Evolutionary conservation across 92 coral and sea anemone species (phyloP).

Genomic region (Metridium senile): DNA sequence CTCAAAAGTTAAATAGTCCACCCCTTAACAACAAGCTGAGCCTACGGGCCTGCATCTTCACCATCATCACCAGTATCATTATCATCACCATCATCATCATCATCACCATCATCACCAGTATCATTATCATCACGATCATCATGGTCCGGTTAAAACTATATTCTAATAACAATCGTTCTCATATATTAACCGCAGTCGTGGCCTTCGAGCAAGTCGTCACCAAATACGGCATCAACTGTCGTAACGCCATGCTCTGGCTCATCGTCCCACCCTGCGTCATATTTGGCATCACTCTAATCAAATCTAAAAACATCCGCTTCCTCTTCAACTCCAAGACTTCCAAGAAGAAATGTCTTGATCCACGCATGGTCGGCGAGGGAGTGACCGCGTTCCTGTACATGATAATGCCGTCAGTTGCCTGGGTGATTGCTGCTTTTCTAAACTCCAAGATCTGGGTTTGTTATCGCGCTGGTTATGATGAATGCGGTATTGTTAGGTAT

Average conservation of each 20-base stretch:
- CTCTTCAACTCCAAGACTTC: slow-evolving; percentile 33
- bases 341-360: slow-evolving; percentile 22
- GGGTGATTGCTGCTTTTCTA: slow-evolving; percentile 51
- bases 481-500: slow-evolving; percentile 30
- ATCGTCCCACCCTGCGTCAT: slow-evolving; percentile 39
- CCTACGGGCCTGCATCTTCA: no score
- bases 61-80: background rate
- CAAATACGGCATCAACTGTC: slow-evolving; percentile 45
- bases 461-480: slow-evolving; percentile 41
- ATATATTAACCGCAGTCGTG: slow-evolving; percentile 33
- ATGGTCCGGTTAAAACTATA: no score
- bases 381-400: slow-evolving; percentile 35
- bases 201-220: slow-evolving; percentile 46
- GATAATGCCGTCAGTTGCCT: slow-evolving; percentile 45
- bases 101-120: no score
- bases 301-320: slow-evolving; percentile 29
- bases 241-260: slow-evolving; percentile 40
- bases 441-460: slow-evolving; percentile 61
- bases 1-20: no score
- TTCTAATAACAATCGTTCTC: no score
- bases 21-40: no score
- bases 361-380: slow-evolving; percentile 32
- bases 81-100: background rate
- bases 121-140: no score
- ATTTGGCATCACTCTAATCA: slow-evolving; percentile 35